These are phyloP conservation scores for Australoheros scitulus DNA, from an alignment of 2,113 vertebrate genomes.

Conservation along the genomic window DNA sequence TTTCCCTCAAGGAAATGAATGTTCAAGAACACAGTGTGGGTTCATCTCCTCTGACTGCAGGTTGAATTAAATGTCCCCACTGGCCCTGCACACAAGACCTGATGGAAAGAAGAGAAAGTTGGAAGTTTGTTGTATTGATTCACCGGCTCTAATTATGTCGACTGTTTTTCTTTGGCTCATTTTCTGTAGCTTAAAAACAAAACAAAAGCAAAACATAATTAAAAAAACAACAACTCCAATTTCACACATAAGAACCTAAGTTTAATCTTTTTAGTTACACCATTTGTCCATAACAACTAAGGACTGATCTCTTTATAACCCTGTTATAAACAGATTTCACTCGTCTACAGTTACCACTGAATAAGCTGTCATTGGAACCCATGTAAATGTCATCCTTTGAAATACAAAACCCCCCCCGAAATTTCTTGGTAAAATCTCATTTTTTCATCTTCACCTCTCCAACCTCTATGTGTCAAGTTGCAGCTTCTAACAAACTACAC, in stretches of 20 bases:
- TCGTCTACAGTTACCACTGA: not conserved
- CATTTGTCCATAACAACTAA: not conserved
- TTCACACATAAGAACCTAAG: not conserved
- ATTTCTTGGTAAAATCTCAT: not conserved
- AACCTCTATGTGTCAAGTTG: not conserved
- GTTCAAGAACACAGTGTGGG: slow-evolving; percentile 53
- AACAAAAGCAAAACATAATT: not conserved
- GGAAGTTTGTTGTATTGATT: slow-evolving; percentile 33
- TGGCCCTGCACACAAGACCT: slow-evolving; percentile 2
- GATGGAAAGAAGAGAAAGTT: slow-evolving; percentile 1
- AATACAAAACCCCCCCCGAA: too few species aligned
- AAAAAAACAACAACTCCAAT: not conserved
- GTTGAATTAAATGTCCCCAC: slow-evolving; percentile 18
- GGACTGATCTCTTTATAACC: too few species aligned
- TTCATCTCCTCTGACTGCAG: slow-evolving; percentile 41
- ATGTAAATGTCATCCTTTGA: not conserved
- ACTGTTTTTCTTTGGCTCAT: not conserved
- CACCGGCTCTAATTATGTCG: slow-evolving; percentile 4
- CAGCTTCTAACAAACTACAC: slow-evolving; percentile 15
- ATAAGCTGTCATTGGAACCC: not conserved
- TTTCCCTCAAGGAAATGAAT: slow-evolving; percentile 60
- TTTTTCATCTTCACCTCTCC: not conserved
- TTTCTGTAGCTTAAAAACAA: not conserved
- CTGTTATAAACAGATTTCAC: not conserved
- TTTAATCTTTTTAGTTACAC: not conserved